phyloP scores from a whole-genome alignment of 2,113 vertebrate genomes.

The Azemiops feae region DNA sequence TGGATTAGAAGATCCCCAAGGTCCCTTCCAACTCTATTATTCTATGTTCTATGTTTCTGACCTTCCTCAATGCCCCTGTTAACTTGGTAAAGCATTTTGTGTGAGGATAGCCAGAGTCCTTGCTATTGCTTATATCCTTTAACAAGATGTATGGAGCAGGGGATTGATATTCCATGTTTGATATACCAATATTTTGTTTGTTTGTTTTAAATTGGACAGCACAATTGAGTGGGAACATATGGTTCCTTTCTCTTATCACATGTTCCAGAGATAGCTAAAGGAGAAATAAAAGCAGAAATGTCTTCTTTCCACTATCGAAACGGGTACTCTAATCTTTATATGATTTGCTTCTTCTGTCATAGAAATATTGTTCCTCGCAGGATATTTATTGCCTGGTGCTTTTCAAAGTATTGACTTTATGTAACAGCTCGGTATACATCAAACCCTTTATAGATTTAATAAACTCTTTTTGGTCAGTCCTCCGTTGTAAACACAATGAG shows the following conservation, averaged over 20 bases:
- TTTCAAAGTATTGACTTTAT: slow-evolving; percentile 82
- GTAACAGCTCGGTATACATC: slow-evolving; percentile 81
- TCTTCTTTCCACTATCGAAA: slow-evolving; percentile 70
- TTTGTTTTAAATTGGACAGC: slow-evolving; percentile 44
- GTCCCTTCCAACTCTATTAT: too few species aligned
- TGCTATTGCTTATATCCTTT: neutral
- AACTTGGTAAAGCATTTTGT: neutral
- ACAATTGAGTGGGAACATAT: slow-evolving; percentile 48
- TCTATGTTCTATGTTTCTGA: neutral
- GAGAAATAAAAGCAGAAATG: slow-evolving; percentile 62
- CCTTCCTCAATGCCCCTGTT: neutral
- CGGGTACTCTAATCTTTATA: slow-evolving; percentile 79
- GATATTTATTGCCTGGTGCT: slow-evolving; percentile 80
- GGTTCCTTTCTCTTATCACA: slow-evolving; percentile 41
- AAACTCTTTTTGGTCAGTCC: slow-evolving; percentile 79
- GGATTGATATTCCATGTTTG: neutral
- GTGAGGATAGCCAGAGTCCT: neutral
- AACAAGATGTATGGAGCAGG: neutral
- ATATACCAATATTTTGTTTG: neutral
- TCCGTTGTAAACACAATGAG: slow-evolving; percentile 76
- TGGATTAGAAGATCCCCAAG: too few species aligned
- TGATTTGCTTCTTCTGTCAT: slow-evolving; percentile 76
- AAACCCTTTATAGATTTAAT: slow-evolving; percentile 78
- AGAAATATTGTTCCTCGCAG: slow-evolving; percentile 76
- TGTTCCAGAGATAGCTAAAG: slow-evolving; percentile 60